Evolutionary conservation across 2,113 vertebrate species (phyloP), one percentile per base, ranked within the genome.

Genomic region (Butorides virescens): DNA sequence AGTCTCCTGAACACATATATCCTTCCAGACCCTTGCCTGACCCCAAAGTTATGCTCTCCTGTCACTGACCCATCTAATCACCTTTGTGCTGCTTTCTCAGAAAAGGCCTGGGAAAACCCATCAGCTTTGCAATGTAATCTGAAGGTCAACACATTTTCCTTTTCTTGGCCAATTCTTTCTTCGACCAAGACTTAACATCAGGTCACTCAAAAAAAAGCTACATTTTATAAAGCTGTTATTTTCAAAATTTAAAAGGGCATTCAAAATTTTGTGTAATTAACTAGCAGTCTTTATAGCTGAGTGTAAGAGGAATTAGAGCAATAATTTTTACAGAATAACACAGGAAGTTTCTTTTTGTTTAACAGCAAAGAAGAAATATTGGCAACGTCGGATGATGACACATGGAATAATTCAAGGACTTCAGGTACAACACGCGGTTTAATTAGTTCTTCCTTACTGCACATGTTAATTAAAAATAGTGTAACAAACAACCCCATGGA

Each of bases 331-430:
- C n/a, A 95, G 84, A 97, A 76, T 96, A 97, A 97, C 37, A 44
- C 30, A 75, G 77, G 76, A 93, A 58, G 7, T 93, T 93, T 95
- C 65, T 77, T 96, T 97, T 92, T 94, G 81, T 97, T 98, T 97
- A 92, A 96, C 95, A 98, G 98, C 96, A 98, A 98, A 97, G 98
- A 98, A 97, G 98, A 98, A 96, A 95, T 96, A 95, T 79, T 94
- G 76, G 21, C 63, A 90, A 77, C 26, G 1, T 93, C 95, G 94
- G 93, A 98, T 27, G 71, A 97, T 85, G 95, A 83, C 85, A 96
- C 93, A 26, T 95, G 94, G 96, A 97, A 97, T 95, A 95, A 97
- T 95, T 95, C 96, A 96, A 98, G 95, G 85, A 88, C 76, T 96
- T 77, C 97, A 98, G 98, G 98, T 98, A 98, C 80, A 88, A 88